Percentiles rank a stretch among this genome's conserved stretches.
phyloP scores from a whole-genome alignment of 2,113 vertebrate species.

The Poeciliopsis turrubarensis region DNA sequence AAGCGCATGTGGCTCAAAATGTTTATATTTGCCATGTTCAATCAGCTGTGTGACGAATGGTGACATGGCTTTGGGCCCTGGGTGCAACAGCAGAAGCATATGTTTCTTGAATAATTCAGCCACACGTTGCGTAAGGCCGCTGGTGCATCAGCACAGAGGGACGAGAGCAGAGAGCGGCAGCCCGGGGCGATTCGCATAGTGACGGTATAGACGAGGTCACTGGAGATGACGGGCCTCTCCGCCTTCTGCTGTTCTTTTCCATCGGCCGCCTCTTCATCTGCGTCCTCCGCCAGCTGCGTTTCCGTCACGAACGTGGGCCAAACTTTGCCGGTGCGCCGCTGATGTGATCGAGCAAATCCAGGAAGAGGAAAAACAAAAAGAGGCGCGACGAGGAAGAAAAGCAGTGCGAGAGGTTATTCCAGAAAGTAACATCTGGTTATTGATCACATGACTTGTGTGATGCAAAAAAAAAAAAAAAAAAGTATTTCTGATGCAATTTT shows the following conservation, averaged over 20 bases:
- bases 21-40: constrained; percentile 41
- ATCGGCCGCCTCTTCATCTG: background rate
- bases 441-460: no score
- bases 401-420: no score
- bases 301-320: no score
- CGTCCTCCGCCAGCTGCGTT: background rate
- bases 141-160: constrained; percentile 42
- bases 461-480: no score
- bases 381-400: no score
- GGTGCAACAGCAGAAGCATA: constrained; percentile 66
- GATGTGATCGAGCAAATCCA: no score
- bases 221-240: constrained; percentile 19
- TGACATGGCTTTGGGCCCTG: constrained; percentile 44
- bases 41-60: constrained; percentile 37
- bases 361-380: no score
- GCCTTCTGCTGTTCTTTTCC: background rate
- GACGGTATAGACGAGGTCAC: constrained; percentile 37
- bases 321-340: no score
- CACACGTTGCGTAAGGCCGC: constrained; percentile 66
- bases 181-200: constrained; percentile 46
- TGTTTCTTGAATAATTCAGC: constrained; percentile 82
- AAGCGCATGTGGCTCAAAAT: constrained; percentile 11
- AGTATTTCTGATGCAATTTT: no score
- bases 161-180: constrained; percentile 53
- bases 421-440: no score